Evolutionary conservation across 1,140 invertebrate species (phyloP).

Genomic region (Eupeodes corollae): DNA sequence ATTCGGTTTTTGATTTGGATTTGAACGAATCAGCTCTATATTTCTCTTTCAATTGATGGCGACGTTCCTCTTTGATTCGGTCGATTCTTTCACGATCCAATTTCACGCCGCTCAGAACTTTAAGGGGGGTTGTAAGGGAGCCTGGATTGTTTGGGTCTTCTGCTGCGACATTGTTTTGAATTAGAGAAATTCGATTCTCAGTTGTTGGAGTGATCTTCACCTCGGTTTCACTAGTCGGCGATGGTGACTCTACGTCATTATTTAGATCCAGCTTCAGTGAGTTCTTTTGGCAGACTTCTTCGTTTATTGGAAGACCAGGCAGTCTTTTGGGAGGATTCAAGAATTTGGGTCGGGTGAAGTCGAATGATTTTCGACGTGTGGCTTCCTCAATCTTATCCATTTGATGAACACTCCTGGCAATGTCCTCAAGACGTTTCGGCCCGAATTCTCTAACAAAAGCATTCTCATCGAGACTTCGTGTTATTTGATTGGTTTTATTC

Average conservation of each 20-base stretch:
- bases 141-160: conserved; percentile 11
- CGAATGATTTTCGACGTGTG: conserved; percentile 37
- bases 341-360: conserved; percentile 39
- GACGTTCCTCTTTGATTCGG: conserved; percentile 83
- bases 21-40: conserved; percentile 71
- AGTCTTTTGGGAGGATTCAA: conserved; percentile 44
- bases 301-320: conserved; percentile 41
- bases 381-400: conserved; percentile 16
- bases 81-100: conserved; percentile 68
- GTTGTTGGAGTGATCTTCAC: conserved; percentile 43
- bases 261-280: conserved; percentile 5
- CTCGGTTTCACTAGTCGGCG: background rate
- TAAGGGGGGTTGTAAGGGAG: background rate
- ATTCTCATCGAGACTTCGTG: conserved; percentile 60
- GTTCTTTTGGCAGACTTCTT: conserved; percentile 22
- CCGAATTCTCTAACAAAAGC: conserved; percentile 54
- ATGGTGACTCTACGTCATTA: conserved; percentile 7
- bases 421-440: conserved; percentile 31
- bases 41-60: conserved; percentile 74
- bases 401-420: conserved; percentile 23
- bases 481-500: conserved; percentile 49
- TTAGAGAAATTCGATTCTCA: conserved; percentile 46
- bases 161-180: conserved; percentile 39
- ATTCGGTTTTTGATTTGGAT: conserved; percentile 33
- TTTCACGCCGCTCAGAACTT: conserved; percentile 38